Evolutionary conservation across 2,113 vertebrate genomes (phyloP), one percentile per base, ranked within the genome.

Genomic region (Ophthalmolycus amberensis): DNA sequence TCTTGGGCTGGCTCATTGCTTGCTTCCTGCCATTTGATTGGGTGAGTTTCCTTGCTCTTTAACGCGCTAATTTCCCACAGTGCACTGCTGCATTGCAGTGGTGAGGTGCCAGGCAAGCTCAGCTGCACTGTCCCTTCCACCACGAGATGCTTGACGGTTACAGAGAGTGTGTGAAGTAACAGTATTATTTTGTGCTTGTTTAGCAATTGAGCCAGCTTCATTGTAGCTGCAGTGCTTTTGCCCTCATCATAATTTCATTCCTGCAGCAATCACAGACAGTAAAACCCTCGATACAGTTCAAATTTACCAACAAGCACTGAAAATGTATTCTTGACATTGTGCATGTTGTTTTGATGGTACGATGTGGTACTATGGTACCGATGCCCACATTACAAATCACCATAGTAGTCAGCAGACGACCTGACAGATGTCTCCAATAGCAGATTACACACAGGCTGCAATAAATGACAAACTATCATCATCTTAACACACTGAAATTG

Each of bases 1-100:
- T 91, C 92, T 89, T 89, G 91, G 91, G 86, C 91, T 92, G 92
- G 91, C 91, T 93, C 91, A 90, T 93, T 94, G 91, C 92, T 94
- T 93, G 91, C 92, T 94, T 94, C 94, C 92, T 86, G 93, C 92
- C 84, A 80, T 93, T 85, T 93, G 91, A 94, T 91, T 91, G 90
- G 94, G 94, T 94, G 94, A 94, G 94, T 94, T 86, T 77, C 71
- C 80, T 76, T 76, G 90, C 92, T 89, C 85, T 82, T 92, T 89
- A 82, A 82, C 75, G 85, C 75, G 77, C 83, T 92, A 81, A 90
- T 89, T 92, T 92, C 88, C 91, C 91, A 90, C 92, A 91, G 90
- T 92, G 91, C 91, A 84, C 84, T 93, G 82, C 91, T 92, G 92
- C 92, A 93, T 90, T 94, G 94, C 94, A 80, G 91, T 86, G 88